These are phyloP conservation scores for Intellagama lesueurii DNA, from an alignment of 2,797 vertebrate genomes.

Conservation along the genomic window DNA sequence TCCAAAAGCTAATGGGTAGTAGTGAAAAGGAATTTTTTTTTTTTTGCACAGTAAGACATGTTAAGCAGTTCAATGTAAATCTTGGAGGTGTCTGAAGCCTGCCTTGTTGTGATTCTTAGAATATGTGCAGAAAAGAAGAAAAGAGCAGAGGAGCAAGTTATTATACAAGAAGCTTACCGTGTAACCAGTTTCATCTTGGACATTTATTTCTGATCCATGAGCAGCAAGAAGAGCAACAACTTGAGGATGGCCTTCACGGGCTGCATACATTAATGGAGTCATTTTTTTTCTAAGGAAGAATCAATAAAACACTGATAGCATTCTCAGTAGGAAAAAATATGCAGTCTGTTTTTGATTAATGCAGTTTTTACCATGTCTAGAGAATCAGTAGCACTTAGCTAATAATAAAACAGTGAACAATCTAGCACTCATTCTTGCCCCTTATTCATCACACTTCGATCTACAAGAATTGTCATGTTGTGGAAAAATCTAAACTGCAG, in stretches of 20 bases:
- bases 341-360: too few relatives aligned
- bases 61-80: neutral
- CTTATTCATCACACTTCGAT: neutral
- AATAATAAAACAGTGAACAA: neutral
- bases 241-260: constrained; percentile 82
- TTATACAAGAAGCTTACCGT: constrained; percentile 79
- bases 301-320: neutral
- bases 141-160: neutral
- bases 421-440: neutral
- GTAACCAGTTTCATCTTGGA: constrained; percentile 85
- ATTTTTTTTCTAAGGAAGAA: constrained; percentile 81
- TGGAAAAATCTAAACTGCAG: neutral
- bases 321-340: neutral
- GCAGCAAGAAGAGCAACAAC: constrained; percentile 88
- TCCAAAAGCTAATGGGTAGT: neutral
- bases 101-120: neutral
- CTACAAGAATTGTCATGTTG: neutral
- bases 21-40: neutral
- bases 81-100: neutral
- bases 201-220: constrained; percentile 86
- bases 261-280: constrained; percentile 91
- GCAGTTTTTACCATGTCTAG: neutral
- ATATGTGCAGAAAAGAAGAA: neutral
- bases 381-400: neutral
- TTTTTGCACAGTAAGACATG: neutral